Percentiles rank a stretch among this genome's conserved stretches.
These are phyloP conservation scores for Ammospiza nelsoni DNA, from an alignment of 2,113 vertebrate genomes.

Conservation along the genomic window DNA sequence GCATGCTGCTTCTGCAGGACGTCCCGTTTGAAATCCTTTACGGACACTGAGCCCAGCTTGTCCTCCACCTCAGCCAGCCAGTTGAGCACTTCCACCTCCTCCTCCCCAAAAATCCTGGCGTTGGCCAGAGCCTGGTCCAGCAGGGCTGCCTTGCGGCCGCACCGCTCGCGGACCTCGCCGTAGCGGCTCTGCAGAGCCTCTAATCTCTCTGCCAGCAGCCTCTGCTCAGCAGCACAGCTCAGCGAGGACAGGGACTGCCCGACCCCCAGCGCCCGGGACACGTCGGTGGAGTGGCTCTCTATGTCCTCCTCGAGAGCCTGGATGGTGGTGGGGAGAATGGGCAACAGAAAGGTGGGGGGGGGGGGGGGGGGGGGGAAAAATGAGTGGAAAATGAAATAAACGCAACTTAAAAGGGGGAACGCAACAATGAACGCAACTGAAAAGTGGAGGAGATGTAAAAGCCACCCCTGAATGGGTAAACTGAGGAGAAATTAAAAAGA, in stretches of 20 bases:
- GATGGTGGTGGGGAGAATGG: conserved; percentile 74
- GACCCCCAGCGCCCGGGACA: conserved; percentile 81
- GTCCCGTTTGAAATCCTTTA: conserved; percentile 91
- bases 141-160: conserved; percentile 84
- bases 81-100: conserved; percentile 99
- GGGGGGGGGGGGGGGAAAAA: neutral
- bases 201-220: conserved; percentile 85
- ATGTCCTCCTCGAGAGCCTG: conserved; percentile 93
- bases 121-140: conserved; percentile 93
- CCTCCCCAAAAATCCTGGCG: conserved; percentile 96
- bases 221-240: conserved; percentile 83
- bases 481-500: neutral
- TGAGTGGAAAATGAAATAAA: neutral
- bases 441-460: conserved; percentile 42
- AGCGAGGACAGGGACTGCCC: conserved; percentile 87
- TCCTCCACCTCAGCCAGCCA: conserved; percentile 98
- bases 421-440: conserved; percentile 30
- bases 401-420: neutral
- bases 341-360: conserved; percentile 77
- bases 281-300: conserved; percentile 79
- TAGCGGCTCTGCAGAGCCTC: conserved; percentile 83
- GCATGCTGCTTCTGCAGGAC: conserved; percentile 91
- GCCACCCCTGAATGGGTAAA: neutral
- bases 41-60: conserved; percentile 87
- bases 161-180: conserved; percentile 84